Base-by-base conservation (phyloP, 2,888 invertebrate genomes). In the Stegophylla sp. region DNA sequence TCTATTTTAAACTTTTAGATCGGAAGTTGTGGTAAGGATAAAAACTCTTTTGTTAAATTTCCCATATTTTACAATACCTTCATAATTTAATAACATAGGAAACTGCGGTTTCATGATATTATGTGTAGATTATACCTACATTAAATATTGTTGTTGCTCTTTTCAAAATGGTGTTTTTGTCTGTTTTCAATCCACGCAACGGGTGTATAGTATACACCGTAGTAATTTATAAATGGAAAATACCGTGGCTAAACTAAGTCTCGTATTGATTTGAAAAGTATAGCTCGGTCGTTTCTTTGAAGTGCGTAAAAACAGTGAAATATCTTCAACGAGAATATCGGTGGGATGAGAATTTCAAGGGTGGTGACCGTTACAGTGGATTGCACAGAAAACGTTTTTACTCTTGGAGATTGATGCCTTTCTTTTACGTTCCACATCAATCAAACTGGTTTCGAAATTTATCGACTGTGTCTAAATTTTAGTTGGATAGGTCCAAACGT, bases 381-480 rank as follows among this genome's bases (percentile, higher is more conserved):
- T 77, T 69, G 69, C 45, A 77, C 67, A 26, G 45, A 77, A 77
- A 77, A 77, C 69, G 77, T 67, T 77, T 76, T 77, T 69, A 77
- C 77, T 69, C 59, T 7, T 51, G 26, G 59, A 77, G 77, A 77
- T 77, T 67, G 77, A 77, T 77, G 67, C 45, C 26, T 77, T 67
- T 77, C 64, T 75, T 77, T 69, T 77, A 59, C 10, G 69, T 59
- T 59, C 28, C 77, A 34, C 67, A 77, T 77, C 77, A 77, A 77
- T 77, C 77, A 77, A 67, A 69, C 77, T 59, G 67, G 45, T 59
- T 77, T 69, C 26, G 77, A 20, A 77, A 77, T 77, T 77, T 69
- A 77, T 76, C 66, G 66, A 76, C 75, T 76, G 75, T 76, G 51
- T 76, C 41, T 76, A 41, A 66, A 76, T 53, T 66, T 66, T 64